Evolutionary conservation across 2,113 vertebrate genomes (phyloP).

Genomic region (Sarotherodon lohbergeri): DNA sequence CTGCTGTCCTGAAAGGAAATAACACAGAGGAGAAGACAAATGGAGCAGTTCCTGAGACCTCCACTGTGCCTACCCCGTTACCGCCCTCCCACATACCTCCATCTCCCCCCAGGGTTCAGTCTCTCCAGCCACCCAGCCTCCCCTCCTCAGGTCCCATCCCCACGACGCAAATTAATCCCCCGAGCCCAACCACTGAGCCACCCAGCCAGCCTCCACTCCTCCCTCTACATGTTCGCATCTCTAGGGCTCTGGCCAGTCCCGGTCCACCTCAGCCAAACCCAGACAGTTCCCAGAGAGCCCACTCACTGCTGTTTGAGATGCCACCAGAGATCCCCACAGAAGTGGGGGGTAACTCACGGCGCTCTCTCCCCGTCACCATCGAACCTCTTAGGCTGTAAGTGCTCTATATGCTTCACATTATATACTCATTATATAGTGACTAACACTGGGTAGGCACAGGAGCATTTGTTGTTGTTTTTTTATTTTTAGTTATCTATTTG

Average conservation of each 20-base stretch:
- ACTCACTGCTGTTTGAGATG: conserved; percentile 85
- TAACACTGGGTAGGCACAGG: neutral
- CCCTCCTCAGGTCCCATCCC: conserved; percentile 53
- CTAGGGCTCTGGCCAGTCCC: conserved; percentile 84
- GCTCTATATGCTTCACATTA: neutral
- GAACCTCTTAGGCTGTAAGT: conserved; percentile 97
- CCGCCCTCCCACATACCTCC: conserved; percentile 68
- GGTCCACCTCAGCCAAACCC: conserved; percentile 67
- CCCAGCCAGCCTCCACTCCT: conserved; percentile 71
- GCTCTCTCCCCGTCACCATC: conserved; percentile 87
- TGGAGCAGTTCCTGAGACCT: neutral
- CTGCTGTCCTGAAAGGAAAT: neutral
- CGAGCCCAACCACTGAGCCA: conserved; percentile 60
- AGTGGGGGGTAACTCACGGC: conserved; percentile 44
- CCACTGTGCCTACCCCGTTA: neutral
- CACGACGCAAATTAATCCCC: conserved; percentile 15
- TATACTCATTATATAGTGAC: neutral
- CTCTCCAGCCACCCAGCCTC: neutral
- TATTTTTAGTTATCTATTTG: neutral
- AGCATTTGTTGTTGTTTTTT: neutral
- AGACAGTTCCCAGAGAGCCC: conserved; percentile 81
- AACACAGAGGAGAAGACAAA: neutral
- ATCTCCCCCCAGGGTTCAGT: conserved; percentile 48
- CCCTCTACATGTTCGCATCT: conserved; percentile 89
- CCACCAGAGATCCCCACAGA: conserved; percentile 63